Percentiles rank a stretch among this genome's conserved stretches.
These are phyloP conservation scores for Acronicta aceris DNA, from an alignment of 2,888 invertebrate genomes.

Conservation along the genomic window DNA sequence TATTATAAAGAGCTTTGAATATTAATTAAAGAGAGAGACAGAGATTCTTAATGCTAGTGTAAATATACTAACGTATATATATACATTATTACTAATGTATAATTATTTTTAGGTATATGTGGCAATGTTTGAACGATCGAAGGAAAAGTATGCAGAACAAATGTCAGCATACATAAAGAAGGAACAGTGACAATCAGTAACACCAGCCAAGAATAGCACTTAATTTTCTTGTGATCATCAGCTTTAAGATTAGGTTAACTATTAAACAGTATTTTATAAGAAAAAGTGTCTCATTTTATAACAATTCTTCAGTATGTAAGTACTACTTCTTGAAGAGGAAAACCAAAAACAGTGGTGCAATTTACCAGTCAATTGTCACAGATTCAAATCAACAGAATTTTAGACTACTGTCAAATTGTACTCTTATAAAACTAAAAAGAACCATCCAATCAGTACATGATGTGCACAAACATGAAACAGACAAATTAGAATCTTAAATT, in stretches of 20 bases:
- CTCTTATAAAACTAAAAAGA: too few relatives aligned
- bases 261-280: conserved; percentile 60
- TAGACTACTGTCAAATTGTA: too few relatives aligned
- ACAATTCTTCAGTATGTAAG: not conserved
- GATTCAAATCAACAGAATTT: too few relatives aligned
- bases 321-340: too few relatives aligned
- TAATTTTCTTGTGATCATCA: conserved; percentile 80
- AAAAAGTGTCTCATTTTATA: conserved; percentile 11
- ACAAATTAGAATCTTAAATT: too few relatives aligned
- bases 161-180: conserved; percentile 91
- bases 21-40: too few relatives aligned
- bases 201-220: conserved; percentile 57
- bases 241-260: conserved; percentile 80
- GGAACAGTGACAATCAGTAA: conserved; percentile 76
- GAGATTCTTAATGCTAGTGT: not conserved
- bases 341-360: too few relatives aligned
- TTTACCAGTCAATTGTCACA: too few relatives aligned
- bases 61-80: not conserved
- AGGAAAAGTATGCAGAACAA: conserved; percentile 93
- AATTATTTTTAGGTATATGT: conserved; percentile 91
- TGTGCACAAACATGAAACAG: too few relatives aligned
- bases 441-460: too few relatives aligned
- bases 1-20: too few relatives aligned
- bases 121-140: conserved; percentile 92
- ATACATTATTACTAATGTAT: too few relatives aligned